Evolutionary conservation across 2,888 invertebrate genomes (phyloP).

Genomic region (Pristionchus entomophagus): DNA sequence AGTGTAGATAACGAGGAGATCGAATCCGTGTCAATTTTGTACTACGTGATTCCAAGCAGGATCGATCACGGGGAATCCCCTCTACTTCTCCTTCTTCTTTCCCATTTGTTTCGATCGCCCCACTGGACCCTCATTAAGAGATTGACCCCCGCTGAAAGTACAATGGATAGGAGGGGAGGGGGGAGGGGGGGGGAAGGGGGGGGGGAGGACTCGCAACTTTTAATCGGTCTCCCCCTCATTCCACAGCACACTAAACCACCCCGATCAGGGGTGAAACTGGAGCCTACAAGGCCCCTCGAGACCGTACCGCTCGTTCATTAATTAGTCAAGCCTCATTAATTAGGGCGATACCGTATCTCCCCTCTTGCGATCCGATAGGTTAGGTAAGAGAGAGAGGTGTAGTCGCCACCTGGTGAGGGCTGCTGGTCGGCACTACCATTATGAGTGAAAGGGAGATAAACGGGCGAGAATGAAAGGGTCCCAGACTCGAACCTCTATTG

Average conservation of each 20-base stretch:
- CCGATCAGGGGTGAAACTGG: not conserved
- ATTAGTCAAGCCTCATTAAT: conserved; percentile 28
- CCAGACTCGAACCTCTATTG: conserved; percentile 9
- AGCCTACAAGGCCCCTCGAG: not conserved
- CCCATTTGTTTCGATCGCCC: not conserved
- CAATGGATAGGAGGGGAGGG: not conserved
- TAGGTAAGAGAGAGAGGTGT: not conserved
- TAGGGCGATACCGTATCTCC: conserved; percentile 34
- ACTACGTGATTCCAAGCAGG: not conserved
- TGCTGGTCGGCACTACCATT: too few relatives aligned
- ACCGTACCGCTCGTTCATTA: not conserved
- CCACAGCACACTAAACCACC: not conserved
- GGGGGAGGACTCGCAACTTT: conserved; percentile 39
- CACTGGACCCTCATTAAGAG: conserved; percentile 4
- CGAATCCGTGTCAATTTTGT: too few relatives aligned
- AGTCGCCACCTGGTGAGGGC: not conserved
- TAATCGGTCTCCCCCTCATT: not conserved
- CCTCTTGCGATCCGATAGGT: not conserved
- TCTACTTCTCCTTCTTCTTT: not conserved
- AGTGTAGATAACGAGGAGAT: not conserved
- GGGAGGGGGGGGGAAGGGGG: not conserved
- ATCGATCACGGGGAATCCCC: not conserved
- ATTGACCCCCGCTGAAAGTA: conserved; percentile 17
- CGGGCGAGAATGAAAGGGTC: conserved; percentile 8
- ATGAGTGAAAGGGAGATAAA: not conserved